phyloP scores from a whole-genome alignment of 2,888 invertebrate genomes.

The Cremastinae sp. region DNA sequence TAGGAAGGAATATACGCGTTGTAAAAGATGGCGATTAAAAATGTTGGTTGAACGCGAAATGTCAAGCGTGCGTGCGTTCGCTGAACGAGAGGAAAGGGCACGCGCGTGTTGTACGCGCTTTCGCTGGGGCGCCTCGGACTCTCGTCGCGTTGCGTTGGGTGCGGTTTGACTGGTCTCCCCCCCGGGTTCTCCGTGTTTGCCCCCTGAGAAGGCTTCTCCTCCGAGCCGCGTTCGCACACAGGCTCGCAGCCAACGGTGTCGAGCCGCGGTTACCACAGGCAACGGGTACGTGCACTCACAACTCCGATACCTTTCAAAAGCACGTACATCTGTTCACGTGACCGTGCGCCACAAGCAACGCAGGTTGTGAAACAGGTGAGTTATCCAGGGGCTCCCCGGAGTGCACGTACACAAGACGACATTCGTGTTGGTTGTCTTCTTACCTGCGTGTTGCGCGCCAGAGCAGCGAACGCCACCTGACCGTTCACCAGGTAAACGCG shows the following conservation, averaged over 20 bases:
- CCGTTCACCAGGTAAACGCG: conserved; percentile 54
- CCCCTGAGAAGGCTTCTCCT: conserved; percentile 54
- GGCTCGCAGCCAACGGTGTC: conserved; percentile 1
- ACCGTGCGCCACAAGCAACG: conserved; percentile 73
- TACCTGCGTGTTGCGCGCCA: conserved; percentile 1
- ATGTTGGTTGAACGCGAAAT: neutral
- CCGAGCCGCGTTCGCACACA: conserved; percentile 36
- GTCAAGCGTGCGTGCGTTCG: conserved; percentile 22
- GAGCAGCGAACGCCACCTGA: conserved; percentile 54
- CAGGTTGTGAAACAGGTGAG: conserved; percentile 80
- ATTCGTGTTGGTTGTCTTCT: conserved; percentile 4
- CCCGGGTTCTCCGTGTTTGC: conserved; percentile 39
- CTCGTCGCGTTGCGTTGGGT: conserved; percentile 76
- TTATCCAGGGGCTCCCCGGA: conserved; percentile 33
- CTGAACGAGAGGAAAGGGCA: conserved; percentile 8
- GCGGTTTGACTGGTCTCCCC: conserved; percentile 74
- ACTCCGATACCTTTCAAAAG: conserved; percentile 65
- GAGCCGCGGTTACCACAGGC: conserved; percentile 11
- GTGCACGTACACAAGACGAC: neutral
- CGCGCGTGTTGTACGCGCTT: conserved; percentile 37
- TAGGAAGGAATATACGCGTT: neutral
- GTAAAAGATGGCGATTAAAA: neutral
- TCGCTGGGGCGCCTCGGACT: conserved; percentile 58
- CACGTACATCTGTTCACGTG: conserved; percentile 74
- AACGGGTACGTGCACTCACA: conserved; percentile 10